Percentiles rank a stretch among this genome's conserved stretches.
These are phyloP conservation scores for Lydus trimaculatus DNA, from an alignment of 2,888 invertebrate genomes.

Conservation along the genomic window DNA sequence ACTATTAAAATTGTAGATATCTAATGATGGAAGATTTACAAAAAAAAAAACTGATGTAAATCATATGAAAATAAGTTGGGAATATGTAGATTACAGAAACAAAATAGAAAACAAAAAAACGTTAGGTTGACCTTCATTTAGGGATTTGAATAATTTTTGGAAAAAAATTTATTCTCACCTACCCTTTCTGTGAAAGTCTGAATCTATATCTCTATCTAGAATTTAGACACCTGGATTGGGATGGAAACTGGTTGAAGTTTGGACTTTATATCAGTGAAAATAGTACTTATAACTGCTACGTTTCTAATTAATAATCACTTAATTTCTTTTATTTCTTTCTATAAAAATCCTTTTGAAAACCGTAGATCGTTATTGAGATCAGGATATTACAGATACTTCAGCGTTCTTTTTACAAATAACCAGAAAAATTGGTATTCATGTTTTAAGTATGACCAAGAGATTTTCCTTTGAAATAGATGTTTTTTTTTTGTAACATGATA, in stretches of 20 bases:
- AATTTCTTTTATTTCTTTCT: too few relatives aligned
- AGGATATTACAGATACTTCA: too few relatives aligned
- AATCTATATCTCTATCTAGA: neutral
- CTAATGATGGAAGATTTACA: neutral
- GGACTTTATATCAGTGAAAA: too few relatives aligned
- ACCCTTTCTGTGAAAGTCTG: neutral
- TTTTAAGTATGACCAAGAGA: neutral
- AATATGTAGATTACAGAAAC: neutral
- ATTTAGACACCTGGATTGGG: too few relatives aligned
- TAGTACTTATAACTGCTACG: too few relatives aligned
- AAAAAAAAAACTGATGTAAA: neutral
- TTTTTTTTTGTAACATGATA: constrained; percentile 18
- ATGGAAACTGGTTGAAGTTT: too few relatives aligned
- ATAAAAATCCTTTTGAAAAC: too few relatives aligned
- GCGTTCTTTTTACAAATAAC: neutral
- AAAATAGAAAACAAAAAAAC: neutral
- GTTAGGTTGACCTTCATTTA: neutral
- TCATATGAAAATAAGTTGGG: neutral
- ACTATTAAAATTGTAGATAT: neutral
- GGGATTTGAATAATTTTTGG: too few relatives aligned
- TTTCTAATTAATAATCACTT: too few relatives aligned
- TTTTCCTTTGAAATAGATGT: neutral
- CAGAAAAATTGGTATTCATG: neutral
- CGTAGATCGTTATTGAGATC: too few relatives aligned
- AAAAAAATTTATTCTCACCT: too few relatives aligned